A percentile compares a stretch with the other conserved stretches of the same genome.
Evolutionary conservation across 2,113 vertebrate species (phyloP).

Genomic region (Galeopterus variegatus): DNA sequence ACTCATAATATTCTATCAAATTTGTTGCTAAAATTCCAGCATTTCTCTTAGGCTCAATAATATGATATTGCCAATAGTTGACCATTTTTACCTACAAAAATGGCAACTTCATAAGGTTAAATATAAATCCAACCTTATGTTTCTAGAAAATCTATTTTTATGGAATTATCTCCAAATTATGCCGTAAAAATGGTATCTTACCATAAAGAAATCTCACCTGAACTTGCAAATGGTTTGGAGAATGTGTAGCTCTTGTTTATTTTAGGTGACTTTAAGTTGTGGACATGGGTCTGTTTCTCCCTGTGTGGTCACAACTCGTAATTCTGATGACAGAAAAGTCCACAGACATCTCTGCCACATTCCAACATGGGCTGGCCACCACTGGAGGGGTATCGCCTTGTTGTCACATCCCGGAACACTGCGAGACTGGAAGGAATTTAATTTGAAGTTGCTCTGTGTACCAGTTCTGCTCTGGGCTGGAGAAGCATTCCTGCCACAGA

Average conservation of each 20-base stretch:
- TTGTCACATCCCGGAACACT: not conserved
- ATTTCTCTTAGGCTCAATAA: not conserved
- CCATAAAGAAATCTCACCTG: not conserved
- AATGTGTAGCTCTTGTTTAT: not conserved
- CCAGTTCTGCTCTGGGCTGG: slow-evolving; percentile 39
- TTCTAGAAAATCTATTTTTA: slow-evolving; percentile 58
- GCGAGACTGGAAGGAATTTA: not conserved
- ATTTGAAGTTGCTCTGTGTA: not conserved
- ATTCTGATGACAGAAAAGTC: not conserved
- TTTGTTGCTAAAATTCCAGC: slow-evolving; percentile 13
- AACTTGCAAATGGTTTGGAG: not conserved
- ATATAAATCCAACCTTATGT: not conserved
- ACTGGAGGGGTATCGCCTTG: fast-evolving
- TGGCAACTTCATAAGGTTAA: slow-evolving; percentile 36
- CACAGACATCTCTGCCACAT: not conserved
- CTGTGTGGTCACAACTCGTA: not conserved
- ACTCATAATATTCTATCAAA: slow-evolving; percentile 21
- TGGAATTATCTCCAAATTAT: slow-evolving; percentile 19
- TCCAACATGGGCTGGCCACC: not conserved
- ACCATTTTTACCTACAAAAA: slow-evolving; percentile 45
- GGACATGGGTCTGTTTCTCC: not conserved
- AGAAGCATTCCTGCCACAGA: not conserved
- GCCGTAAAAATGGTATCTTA: not conserved
- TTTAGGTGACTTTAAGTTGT: not conserved
- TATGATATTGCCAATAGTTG: not conserved